Percentiles rank a stretch among this genome's conserved stretches.
Conservation (phyloP, 2,797 vertebrate genomes). For the Potorous gilbertii region DNA sequence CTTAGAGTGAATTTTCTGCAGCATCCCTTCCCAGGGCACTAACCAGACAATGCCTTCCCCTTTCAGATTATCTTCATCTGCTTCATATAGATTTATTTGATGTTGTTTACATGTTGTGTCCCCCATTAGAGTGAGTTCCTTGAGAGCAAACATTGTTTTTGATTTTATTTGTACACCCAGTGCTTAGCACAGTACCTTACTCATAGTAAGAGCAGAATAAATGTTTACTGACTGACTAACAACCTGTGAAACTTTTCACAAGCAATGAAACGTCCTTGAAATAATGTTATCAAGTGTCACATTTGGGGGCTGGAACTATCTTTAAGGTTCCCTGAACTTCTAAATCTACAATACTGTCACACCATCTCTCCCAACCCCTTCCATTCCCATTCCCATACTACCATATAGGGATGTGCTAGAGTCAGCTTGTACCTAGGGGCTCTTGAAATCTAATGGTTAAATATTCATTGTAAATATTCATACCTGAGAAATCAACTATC, state of each 20-base stretch:
- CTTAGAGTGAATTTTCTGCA: background rate
- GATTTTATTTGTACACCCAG: background rate
- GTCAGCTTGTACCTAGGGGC: background rate
- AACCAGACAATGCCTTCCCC: background rate
- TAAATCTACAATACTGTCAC: background rate
- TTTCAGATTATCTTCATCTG: background rate
- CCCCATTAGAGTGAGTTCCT: background rate
- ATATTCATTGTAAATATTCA: background rate
- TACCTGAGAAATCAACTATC: background rate
- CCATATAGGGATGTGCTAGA: background rate
- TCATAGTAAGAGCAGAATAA: background rate
- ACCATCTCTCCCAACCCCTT: background rate
- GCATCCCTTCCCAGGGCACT: background rate
- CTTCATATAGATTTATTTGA: background rate
- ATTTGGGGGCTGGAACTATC: background rate
- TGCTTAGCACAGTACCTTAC: background rate
- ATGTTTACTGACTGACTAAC: background rate
- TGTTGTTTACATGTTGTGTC: background rate
- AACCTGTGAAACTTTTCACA: background rate
- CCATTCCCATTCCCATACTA: background rate
- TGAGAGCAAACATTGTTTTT: background rate
- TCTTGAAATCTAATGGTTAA: background rate
- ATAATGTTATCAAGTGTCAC: background rate
- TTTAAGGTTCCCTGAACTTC: background rate
- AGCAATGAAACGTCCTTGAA: background rate